Conservation (phyloP, 2,888 invertebrate genomes). For the Unio pictorum region DNA sequence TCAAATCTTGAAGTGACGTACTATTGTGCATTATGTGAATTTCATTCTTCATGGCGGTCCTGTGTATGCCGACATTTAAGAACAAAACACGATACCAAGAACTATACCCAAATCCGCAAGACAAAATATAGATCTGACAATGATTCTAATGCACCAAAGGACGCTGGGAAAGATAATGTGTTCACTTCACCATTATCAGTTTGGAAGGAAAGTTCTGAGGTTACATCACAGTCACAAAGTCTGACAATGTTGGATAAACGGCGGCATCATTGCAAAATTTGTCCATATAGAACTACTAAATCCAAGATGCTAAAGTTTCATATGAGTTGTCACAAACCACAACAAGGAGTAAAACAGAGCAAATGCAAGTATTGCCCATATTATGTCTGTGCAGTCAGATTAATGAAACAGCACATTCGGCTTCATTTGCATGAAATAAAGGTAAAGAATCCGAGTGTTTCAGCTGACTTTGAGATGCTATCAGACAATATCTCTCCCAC, state of each 20-base stretch:
- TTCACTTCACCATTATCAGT: too few species aligned
- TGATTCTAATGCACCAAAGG: too few species aligned
- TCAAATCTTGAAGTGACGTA: slow-evolving; percentile 27
- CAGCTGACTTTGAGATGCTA: not conserved
- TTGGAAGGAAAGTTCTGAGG: too few species aligned
- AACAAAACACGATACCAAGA: slow-evolving; percentile 50
- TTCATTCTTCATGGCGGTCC: slow-evolving; percentile 48
- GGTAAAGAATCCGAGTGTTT: not conserved
- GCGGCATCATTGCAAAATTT: slow-evolving; percentile 76
- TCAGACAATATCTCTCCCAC: too few species aligned
- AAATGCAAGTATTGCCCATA: slow-evolving; percentile 88
- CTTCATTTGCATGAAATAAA: slow-evolving; percentile 73
- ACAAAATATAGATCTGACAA: too few species aligned
- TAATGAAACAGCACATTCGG: slow-evolving; percentile 79
- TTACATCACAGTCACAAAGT: not conserved
- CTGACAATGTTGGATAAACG: not conserved
- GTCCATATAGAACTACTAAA: slow-evolving; percentile 77
- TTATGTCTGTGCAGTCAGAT: slow-evolving; percentile 76
- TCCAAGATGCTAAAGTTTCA: slow-evolving; percentile 71
- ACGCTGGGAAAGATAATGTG: too few species aligned
- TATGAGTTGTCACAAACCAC: slow-evolving; percentile 80
- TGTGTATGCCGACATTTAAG: slow-evolving; percentile 55
- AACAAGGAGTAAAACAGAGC: slow-evolving; percentile 79
- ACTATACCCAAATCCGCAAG: slow-evolving; percentile 24
- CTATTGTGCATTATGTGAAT: slow-evolving; percentile 52